Conservation (phyloP, 1,140 invertebrate species). For the Drosophila equinoxialis region DNA sequence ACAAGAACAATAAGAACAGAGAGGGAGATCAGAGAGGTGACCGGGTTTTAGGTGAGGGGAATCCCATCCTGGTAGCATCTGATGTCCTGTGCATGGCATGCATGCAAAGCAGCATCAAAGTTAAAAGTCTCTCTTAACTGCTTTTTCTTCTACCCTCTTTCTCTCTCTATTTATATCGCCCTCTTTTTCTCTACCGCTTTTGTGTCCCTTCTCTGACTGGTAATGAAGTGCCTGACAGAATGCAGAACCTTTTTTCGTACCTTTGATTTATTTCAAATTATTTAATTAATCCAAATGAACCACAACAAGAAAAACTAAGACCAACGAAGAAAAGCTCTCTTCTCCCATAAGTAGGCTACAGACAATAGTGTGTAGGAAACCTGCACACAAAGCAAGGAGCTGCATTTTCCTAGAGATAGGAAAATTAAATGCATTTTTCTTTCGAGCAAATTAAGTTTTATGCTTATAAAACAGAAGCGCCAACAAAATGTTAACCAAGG, state of each 20-base stretch:
- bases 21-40: too few species aligned
- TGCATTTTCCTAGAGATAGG: neutral
- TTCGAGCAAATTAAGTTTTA: neutral
- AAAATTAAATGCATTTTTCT: conserved; percentile 31
- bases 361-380: conserved; percentile 5
- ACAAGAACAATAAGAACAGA: neutral
- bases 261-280: conserved; percentile 35
- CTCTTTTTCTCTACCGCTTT: neutral
- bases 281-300: conserved; percentile 5
- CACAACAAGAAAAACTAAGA: conserved; percentile 12
- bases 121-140: conserved; percentile 28
- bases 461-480: conserved; percentile 8
- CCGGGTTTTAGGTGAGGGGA: neutral
- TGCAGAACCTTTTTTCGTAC: neutral
- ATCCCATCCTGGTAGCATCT: conserved; percentile 4
- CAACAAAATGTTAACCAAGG: neutral
- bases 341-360: conserved; percentile 31
- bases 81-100: conserved; percentile 2
- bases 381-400: neutral
- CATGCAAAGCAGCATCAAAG: conserved; percentile 45
- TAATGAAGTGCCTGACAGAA: conserved; percentile 57
- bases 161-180: neutral
- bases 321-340: too few species aligned
- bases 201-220: conserved; percentile 47
- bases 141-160: neutral